Evolutionary conservation across 2,113 vertebrate species (phyloP).

Genomic region (Columba livia): DNA sequence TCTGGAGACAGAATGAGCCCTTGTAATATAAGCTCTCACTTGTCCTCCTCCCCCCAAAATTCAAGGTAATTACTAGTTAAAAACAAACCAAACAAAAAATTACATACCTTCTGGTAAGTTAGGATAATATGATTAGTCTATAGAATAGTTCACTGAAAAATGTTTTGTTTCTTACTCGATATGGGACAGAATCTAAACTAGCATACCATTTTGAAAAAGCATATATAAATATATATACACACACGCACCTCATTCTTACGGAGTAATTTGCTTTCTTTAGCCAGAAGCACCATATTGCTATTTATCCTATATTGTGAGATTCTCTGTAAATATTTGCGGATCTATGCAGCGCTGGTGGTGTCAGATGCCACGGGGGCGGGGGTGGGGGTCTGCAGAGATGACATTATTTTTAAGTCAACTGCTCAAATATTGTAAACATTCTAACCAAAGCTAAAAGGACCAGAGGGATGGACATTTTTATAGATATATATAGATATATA

Average conservation of each 20-base stretch:
- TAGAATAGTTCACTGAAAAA: slow-evolving; percentile 52
- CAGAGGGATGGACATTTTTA: neutral
- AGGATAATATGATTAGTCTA: neutral
- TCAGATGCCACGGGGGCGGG: neutral
- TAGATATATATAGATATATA: neutral
- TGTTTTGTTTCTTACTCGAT: neutral
- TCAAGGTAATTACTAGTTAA: neutral
- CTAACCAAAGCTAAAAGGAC: slow-evolving; percentile 66
- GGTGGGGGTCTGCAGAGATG: neutral
- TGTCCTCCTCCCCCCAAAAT: slow-evolving; percentile 38
- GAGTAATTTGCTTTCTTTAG: slow-evolving; percentile 19
- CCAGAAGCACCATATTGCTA: slow-evolving; percentile 48
- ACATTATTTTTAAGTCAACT: slow-evolving; percentile 56
- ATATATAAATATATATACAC: slow-evolving; percentile 1
- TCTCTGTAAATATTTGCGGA: slow-evolving; percentile 59
- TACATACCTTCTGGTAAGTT: neutral
- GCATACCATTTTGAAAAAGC: neutral
- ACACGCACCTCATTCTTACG: neutral
- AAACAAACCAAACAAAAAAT: too few relatives aligned
- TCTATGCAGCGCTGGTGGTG: slow-evolving; percentile 54
- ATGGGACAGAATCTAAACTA: neutral
- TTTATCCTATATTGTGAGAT: slow-evolving; percentile 27
- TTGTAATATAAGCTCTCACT: slow-evolving; percentile 47
- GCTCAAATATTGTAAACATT: slow-evolving; percentile 38
- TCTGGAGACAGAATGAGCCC: slow-evolving; percentile 51